Evolutionary conservation across 2,113 vertebrate species (phyloP), one percentile per base, ranked within the genome.

Genomic region (Gymnorhina tibicen): DNA sequence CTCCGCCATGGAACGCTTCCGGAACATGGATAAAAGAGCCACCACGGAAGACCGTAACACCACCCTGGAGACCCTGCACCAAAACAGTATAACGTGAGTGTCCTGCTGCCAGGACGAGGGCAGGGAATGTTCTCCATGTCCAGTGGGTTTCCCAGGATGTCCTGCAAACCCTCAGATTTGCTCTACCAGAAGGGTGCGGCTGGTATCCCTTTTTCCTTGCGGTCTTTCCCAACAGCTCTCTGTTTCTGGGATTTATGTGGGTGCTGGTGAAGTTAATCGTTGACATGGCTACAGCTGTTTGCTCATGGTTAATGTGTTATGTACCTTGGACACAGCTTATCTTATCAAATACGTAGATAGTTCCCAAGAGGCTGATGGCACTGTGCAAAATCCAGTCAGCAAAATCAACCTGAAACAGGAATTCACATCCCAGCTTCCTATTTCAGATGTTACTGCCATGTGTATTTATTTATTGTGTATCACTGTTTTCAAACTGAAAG

Each of bases 61-160:
- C 39, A 98, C 99, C 77, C 98, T 99, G 98, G 99, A 99, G 96
- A 99, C 99, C 0, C 98, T 99, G 97, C 99, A 99, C 98, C 99
- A 99, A 98, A 99, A 99, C 97, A 99, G 99, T 97, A 99, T 99
- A 98, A 99, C 99, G 99, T 99, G 98, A 93, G 99, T 98, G 67
- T 47, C 46, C 4, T 28, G 18, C 28, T 3, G 0, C 28, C 22
- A 4, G 2, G 0, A 1, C 0, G 1, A 59, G 87, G 68, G 21
- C 42, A 60, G 55, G 80, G 22, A 37, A 2, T 3, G 6, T 7
- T 63, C 53, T 60, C 41, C 42, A 0, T 33, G 13, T 17, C 53
- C 4, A 19, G 23, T 17, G 26, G 37, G 16, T 58, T 69, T 68
- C 46, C 33, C 59, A n/a, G 81, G 49, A 5, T 33, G 17, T 41